These are phyloP conservation scores for Periophthalmus modestus DNA, from an alignment of 2,113 vertebrate species.

Conservation along the genomic window DNA sequence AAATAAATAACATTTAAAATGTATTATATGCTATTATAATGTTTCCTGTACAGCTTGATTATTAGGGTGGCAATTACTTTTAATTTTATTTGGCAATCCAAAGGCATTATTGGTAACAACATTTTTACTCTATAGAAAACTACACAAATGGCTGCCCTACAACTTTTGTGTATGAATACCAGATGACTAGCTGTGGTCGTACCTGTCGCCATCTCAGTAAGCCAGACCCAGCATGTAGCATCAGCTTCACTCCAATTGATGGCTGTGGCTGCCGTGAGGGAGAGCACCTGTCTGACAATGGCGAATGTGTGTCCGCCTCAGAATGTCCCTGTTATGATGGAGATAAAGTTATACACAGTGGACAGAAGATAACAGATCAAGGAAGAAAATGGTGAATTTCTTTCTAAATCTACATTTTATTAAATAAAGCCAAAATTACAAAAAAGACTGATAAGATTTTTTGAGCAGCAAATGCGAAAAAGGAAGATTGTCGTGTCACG, in stretches of 20 bases:
- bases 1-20: not conserved
- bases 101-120: not conserved
- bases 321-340: conserved; percentile 83
- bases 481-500: conserved; percentile 56
- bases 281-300: conserved; percentile 82
- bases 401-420: not conserved
- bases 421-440: not conserved
- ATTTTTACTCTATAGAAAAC: conserved; percentile 71
- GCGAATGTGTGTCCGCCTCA: conserved; percentile 77
- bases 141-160: conserved; percentile 78
- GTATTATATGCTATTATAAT: not conserved
- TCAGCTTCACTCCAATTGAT: conserved; percentile 81
- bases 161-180: conserved; percentile 75
- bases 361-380: conserved; percentile 62
- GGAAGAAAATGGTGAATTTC: conserved; percentile 81
- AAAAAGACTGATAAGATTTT: not conserved
- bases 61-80: not conserved
- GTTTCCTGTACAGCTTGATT: not conserved
- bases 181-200: conserved; percentile 79
- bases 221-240: conserved; percentile 77
- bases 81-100: too few relatives aligned
- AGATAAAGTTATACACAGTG: conserved; percentile 59
- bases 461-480: conserved; percentile 76
- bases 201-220: conserved; percentile 85
- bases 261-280: conserved; percentile 84